Evolutionary conservation across 2,888 invertebrate genomes (phyloP), one percentile per base, ranked within the genome.

Genomic region (Xanthia icteritia): DNA sequence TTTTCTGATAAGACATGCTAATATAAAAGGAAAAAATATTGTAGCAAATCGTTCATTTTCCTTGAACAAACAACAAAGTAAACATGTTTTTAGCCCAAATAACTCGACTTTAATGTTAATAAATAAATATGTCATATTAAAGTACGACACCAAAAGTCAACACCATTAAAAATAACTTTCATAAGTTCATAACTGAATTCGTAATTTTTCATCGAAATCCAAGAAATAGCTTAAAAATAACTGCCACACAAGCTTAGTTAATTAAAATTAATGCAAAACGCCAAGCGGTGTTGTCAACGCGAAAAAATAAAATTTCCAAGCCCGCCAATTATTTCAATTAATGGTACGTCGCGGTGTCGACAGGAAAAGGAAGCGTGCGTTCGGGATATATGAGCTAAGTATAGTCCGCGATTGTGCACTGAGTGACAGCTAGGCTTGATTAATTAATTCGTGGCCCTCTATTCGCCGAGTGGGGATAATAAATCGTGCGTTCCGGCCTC

Each of bases 241-340:
- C 64, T 83, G 71, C 72, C 73, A 83, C 79, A 76, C 79, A 72
- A 66, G 69, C 79, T 84, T 85, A 86, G 82, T 85, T 88, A 89
- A 92, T 91, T 91, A 91, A 90, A 91, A 92, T 89, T 84, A 91
- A 91, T 87, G 84, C 86, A 91, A 90, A 89, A 87, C 90, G 93
- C 88, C 91, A 90, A 90, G 88, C 86, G 88, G 90, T 92, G 94
- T 94, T 95, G 94, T 95, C 95, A 94, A 89, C 94, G 92, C 91
- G 89, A 94, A 95, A 95, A 94, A 95, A 94, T 91, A 94, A 93
- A 93, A 89, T 88, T 92, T 90, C 84, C 88, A 91, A 91, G 90
- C 90, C 92, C 94, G 95, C 95, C 96, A 96, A 96, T 96, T 96
- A 96, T 94, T 94, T 94, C 96, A 95, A 95, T 96, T 95, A 96